These are phyloP conservation scores for Drosophila sp. DNA, from an alignment of 1,140 invertebrate species.

Conservation along the genomic window DNA sequence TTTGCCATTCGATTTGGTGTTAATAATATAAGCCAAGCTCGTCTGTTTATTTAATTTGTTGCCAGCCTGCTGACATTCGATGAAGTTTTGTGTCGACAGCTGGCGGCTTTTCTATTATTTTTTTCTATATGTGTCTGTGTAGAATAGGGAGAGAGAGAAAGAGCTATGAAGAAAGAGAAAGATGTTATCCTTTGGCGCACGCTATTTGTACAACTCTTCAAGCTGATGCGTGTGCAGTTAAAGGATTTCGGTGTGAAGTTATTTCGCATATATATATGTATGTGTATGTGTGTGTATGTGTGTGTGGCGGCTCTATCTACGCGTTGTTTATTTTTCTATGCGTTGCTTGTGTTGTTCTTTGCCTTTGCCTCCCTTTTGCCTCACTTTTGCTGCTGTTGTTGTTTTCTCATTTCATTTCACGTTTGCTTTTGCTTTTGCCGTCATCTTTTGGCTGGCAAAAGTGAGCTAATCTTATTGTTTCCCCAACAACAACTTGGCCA, in stretches of 20 bases:
- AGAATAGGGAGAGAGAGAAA: neutral
- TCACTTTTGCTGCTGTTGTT: constrained; percentile 13
- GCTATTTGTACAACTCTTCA: constrained; percentile 77
- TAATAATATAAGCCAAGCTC: constrained; percentile 77
- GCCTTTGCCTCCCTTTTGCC: constrained; percentile 35
- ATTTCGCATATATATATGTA: constrained; percentile 47
- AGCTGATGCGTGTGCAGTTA: constrained; percentile 69
- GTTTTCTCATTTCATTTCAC: constrained; percentile 50
- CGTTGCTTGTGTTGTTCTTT: constrained; percentile 69
- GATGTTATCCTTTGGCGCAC: constrained; percentile 55
- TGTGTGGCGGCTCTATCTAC: constrained; percentile 27
- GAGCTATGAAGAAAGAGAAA: constrained; percentile 14
- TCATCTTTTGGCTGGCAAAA: constrained; percentile 47
- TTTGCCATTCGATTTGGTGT: constrained; percentile 66
- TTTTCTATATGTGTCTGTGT: neutral
- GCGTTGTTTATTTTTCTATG: constrained; percentile 78
- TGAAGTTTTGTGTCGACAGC: constrained; percentile 39
- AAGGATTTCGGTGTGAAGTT: constrained; percentile 73
- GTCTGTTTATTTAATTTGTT: constrained; percentile 82
- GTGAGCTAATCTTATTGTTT: constrained; percentile 83
- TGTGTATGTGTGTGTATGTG: constrained; percentile 13
- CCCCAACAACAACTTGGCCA: constrained; percentile 55
- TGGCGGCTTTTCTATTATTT: constrained; percentile 37
- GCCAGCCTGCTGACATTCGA: constrained; percentile 54
- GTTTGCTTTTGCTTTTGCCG: constrained; percentile 47